These are phyloP conservation scores for Steatornis caripensis DNA, from an alignment of 2,113 vertebrate species.

Conservation along the genomic window DNA sequence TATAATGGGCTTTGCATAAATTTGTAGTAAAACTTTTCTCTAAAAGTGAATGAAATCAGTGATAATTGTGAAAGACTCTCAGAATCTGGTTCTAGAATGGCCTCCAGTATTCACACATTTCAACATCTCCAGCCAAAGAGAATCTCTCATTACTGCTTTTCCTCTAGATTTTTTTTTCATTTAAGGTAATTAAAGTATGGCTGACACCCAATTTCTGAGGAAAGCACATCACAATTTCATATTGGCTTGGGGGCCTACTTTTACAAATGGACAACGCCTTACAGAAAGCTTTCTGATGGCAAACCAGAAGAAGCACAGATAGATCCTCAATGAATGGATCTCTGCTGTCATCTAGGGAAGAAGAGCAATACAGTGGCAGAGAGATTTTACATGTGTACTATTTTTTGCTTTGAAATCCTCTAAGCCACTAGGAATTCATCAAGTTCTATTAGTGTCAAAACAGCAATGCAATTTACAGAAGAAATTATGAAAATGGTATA, in stretches of 20 bases:
- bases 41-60: neutral
- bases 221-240: neutral
- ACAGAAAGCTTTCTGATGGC: neutral
- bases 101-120: neutral
- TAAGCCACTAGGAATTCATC: neutral
- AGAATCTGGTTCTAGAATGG: neutral
- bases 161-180: neutral
- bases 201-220: neutral
- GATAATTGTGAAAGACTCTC: rapidly evolving
- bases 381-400: rapidly evolving
- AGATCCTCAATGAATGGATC: no score
- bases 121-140: neutral
- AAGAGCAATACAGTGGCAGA: neutral
- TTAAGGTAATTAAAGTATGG: neutral
- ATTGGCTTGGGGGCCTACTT: neutral
- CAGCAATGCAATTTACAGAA: neutral
- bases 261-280: neutral
- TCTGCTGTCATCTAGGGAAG: neutral
- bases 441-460: neutral
- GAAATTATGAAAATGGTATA: neutral
- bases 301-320: neutral
- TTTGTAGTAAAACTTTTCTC: neutral
- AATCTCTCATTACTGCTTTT: neutral
- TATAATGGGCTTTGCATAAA: neutral
- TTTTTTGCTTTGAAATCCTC: neutral